A percentile compares a stretch with the other conserved stretches of the same genome.
Evolutionary conservation across 2,888 invertebrate species (phyloP).

Genomic region (Lissonota sp.): DNA sequence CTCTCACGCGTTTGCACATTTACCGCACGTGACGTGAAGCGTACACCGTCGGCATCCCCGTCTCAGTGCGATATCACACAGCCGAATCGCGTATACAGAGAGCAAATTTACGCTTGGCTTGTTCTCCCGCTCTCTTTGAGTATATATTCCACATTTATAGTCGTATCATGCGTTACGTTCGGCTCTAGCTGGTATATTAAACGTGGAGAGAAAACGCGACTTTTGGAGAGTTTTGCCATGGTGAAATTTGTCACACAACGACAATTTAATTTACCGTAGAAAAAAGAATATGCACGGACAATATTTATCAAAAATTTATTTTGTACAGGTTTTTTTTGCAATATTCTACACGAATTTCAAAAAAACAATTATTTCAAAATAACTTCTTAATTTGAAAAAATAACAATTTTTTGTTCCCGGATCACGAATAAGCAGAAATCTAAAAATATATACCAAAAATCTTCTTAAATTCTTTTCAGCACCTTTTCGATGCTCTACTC

Average conservation of each 20-base stretch:
- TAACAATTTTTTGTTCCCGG: too few species aligned
- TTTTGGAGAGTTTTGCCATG: conserved; percentile 2
- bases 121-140: conserved; percentile 5
- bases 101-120: conserved; percentile 54
- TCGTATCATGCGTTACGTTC: conserved; percentile 17
- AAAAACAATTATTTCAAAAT: too few species aligned
- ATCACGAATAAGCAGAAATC: too few species aligned
- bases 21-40: conserved; percentile 59
- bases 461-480: conserved; percentile 27
- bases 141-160: neutral
- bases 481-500: conserved; percentile 43
- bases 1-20: conserved; percentile 56
- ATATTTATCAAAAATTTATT: neutral
- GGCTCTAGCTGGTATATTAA: conserved; percentile 4
- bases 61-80: conserved; percentile 34
- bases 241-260: neutral
- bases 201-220: neutral
- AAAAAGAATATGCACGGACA: neutral
- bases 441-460: neutral
- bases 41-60: conserved; percentile 41
- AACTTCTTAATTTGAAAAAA: too few species aligned
- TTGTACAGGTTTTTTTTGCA: too few species aligned
- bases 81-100: conserved; percentile 13
- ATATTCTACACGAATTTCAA: too few species aligned
- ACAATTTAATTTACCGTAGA: neutral